phyloP scores from a whole-genome alignment of 2,113 vertebrate genomes.

The Zosterops lateralis region DNA sequence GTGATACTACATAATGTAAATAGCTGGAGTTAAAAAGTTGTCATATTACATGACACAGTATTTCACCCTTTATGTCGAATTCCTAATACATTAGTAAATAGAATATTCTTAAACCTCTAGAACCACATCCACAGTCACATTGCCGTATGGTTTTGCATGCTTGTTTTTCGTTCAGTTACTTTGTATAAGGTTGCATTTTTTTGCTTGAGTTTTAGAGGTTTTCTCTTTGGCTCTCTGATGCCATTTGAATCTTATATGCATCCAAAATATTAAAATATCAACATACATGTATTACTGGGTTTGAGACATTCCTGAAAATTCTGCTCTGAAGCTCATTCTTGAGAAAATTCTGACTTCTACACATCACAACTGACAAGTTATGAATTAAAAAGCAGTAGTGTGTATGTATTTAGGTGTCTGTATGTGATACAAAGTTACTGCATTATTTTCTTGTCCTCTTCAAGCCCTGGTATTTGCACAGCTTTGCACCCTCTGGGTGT shows the following conservation, averaged over 20 bases:
- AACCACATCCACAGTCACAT: background rate
- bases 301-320: background rate
- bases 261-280: background rate
- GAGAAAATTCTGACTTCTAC: background rate
- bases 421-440: background rate
- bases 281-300: background rate
- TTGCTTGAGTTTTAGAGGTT: background rate
- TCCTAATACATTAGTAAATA: background rate
- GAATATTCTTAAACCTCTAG: background rate
- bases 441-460: background rate
- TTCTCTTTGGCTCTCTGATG: background rate
- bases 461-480: background rate
- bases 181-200: background rate
- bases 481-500: background rate
- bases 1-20: background rate
- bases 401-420: background rate
- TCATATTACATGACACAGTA: background rate
- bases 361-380: background rate
- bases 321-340: background rate
- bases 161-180: background rate
- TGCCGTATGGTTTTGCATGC: constrained; percentile 4
- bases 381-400: background rate
- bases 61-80: background rate
- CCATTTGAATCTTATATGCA: background rate
- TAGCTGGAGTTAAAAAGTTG: background rate